Conservation (phyloP, 1,140 invertebrate species). For the Formica exsecta region DNA sequence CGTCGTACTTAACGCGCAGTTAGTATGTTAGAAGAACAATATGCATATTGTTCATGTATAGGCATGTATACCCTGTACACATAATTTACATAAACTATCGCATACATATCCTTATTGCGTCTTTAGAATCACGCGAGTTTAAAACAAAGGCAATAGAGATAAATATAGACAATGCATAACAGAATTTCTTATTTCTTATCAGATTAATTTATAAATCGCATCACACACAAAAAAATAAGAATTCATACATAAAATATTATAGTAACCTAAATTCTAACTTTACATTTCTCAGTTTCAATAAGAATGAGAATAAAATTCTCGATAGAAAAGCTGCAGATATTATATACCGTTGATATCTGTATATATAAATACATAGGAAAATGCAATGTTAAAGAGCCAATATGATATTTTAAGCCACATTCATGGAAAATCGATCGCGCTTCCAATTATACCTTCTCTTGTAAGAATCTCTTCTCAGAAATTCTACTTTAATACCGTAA, state of each 20-base stretch:
- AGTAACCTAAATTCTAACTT: not conserved
- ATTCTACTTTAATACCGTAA: not conserved
- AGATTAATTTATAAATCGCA: not conserved
- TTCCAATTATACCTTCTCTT: not conserved
- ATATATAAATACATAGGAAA: conserved; percentile 21
- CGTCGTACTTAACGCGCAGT: conserved; percentile 25
- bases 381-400: conserved; percentile 24
- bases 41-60: conserved; percentile 38
- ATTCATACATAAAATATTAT: not conserved
- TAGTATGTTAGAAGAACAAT: conserved; percentile 26
- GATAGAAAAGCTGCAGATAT: no score
- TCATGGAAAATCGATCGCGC: conserved; percentile 23
- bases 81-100: conserved; percentile 64
- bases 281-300: conserved; percentile 4
- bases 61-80: not conserved
- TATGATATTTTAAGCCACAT: not conserved
- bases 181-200: not conserved
- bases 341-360: not conserved
- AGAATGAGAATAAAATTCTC: not conserved
- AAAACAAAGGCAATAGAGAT: conserved; percentile 13
- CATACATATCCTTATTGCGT: conserved; percentile 21
- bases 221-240: not conserved
- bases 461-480: not conserved
- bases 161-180: conserved; percentile 7
- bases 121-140: conserved; percentile 44